phyloP scores from a whole-genome alignment of 2,888 invertebrate genomes.

The Callosobruchus maculatus region DNA sequence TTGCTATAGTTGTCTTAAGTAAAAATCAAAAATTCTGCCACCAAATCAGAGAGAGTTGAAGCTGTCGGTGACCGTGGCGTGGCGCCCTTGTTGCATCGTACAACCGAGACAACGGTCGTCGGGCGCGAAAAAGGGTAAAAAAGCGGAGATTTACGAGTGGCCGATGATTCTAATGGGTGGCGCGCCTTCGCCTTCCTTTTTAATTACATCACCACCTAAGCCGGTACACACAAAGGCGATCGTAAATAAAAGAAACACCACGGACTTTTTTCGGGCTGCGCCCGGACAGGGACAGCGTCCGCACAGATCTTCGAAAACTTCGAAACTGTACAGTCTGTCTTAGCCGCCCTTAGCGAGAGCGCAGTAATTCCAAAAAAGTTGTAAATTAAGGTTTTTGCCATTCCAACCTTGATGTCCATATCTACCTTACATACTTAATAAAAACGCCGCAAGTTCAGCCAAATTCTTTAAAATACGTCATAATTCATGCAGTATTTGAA shows the following conservation, averaged over 20 bases:
- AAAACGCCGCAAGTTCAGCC: too few species aligned
- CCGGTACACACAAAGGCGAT: constrained; percentile 47
- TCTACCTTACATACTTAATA: too few species aligned
- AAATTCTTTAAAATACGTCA: too few species aligned
- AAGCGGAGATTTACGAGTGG: constrained; percentile 47
- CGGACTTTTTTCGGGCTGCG: constrained; percentile 27
- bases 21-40: too few species aligned
- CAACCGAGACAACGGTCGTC: neutral
- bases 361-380: too few species aligned
- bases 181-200: constrained; percentile 34
- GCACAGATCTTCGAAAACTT: neutral
- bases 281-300: neutral
- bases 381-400: too few species aligned
- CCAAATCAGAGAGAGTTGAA: neutral
- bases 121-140: constrained; percentile 25
- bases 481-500: too few species aligned
- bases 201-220: constrained; percentile 49
- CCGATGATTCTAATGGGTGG: constrained; percentile 47
- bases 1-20: too few species aligned
- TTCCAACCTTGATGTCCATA: too few species aligned
- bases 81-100: neutral
- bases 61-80: neutral
- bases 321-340: neutral
- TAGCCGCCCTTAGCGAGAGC: too few species aligned
- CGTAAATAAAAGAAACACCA: constrained; percentile 48